Conservation (phyloP, 2,113 vertebrate genomes). For the Trochalopteron elliotii region DNA sequence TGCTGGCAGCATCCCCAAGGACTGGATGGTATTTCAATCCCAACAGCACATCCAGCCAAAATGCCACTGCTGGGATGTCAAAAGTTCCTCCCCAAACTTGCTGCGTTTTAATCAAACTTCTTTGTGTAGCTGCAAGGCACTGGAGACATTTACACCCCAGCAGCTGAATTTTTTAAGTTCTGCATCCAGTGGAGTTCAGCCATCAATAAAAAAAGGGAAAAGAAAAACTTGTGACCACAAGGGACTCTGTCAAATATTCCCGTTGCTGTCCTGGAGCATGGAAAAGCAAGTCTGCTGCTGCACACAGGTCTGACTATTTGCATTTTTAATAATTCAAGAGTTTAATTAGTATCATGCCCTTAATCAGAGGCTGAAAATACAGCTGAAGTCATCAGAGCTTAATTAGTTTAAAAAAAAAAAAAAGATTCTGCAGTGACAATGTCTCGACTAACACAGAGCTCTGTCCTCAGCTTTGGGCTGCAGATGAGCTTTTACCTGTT, state of each 20-base stretch:
- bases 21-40: slow-evolving; percentile 9
- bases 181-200: not conserved
- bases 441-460: not conserved
- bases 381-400: slow-evolving; percentile 75
- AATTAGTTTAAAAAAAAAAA: slow-evolving; percentile 60
- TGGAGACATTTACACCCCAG: not conserved
- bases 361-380: slow-evolving; percentile 72
- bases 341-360: slow-evolving; percentile 75
- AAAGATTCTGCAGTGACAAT: slow-evolving; percentile 10
- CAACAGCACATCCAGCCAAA: not conserved
- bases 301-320: slow-evolving; percentile 64
- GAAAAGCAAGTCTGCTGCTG: slow-evolving; percentile 22
- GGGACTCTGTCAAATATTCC: not conserved
- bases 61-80: not conserved
- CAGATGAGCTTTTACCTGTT: not conserved
- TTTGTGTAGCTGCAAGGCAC: not conserved
- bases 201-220: not conserved
- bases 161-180: not conserved
- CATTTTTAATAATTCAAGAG: slow-evolving; percentile 76
- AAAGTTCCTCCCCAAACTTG: not conserved
- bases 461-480: not conserved
- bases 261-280: not conserved
- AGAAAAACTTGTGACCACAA: not conserved
- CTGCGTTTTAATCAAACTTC: slow-evolving; percentile 11
- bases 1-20: not conserved